Base-by-base conservation (phyloP, 2,888 invertebrate genomes). In the Megastigmus dorsalis region DNA sequence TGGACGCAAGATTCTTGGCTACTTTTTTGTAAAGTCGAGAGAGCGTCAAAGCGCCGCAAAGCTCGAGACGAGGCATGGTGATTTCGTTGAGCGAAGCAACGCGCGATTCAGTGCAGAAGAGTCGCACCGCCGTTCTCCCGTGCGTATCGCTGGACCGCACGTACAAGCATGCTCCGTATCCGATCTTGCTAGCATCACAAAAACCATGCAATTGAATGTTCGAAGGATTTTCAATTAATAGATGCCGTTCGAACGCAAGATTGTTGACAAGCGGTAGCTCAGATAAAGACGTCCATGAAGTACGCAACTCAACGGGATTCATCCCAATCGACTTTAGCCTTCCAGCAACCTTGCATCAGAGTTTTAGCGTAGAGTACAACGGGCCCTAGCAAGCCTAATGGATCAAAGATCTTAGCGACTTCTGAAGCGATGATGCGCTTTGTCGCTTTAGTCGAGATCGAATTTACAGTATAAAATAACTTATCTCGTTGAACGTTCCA, bases 401-500 rank as follows among this genome's bases (percentile, higher is more conserved):
- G 18, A 45, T 48, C 48, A 18, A 45, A 28, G 54, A 10, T 54
- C 13, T 26, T 43, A 7, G 4, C 33, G 33, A n/a, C 41, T 48
- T 55, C 4, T 0, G 69, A 38, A 6, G 62, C 41, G 28, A 63
- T 63, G 0, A n/a, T 26, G 5, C 65, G 26, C 55, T 75, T 63
- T 0, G 69, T 65, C 15, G 26, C 2, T 15, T 43, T 72, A 5
- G 18, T 20, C n/a, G 1, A 13, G 20, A 54, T 7, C n/a, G 63
- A 20, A 33, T 62, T 33, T 0, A 63, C 63, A 1, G 30, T 33
- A 38, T 63, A 74, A 1, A 43, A 13, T 30, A 70, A 59, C 15
- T 65, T 10, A 33, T 74, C 74, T 1, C 15, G 4, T 30, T n/a
- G 9, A 2, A 62, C 30, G 4, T 45, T 48, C 75, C 70, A 75